Evolutionary conservation across 1,140 invertebrate species (phyloP).

Genomic region (Acromyrmex charruanus): DNA sequence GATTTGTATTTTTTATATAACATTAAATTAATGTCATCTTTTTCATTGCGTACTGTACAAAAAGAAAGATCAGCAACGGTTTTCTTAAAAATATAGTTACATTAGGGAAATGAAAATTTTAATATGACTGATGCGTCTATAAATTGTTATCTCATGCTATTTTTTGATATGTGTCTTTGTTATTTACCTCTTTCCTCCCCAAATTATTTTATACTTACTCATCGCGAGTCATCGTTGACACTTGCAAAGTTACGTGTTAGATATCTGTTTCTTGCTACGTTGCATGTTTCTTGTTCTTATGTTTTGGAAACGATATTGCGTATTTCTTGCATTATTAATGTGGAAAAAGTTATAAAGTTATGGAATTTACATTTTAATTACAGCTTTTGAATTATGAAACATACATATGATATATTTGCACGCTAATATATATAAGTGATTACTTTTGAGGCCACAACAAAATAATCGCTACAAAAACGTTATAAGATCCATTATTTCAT

Average conservation of each 20-base stretch:
- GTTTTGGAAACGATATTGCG: not conserved
- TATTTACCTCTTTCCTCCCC: not conserved
- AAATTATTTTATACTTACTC: constrained; percentile 44
- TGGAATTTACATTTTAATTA: constrained; percentile 15
- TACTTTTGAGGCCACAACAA: not conserved
- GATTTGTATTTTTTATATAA: too few relatives aligned
- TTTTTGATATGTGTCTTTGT: constrained; percentile 23
- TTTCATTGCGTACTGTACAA: not conserved
- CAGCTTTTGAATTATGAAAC: not conserved
- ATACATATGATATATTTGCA: not conserved
- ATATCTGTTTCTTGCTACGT: not conserved
- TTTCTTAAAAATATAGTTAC: not conserved
- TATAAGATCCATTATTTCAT: not conserved
- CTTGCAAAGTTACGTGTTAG: constrained; percentile 3
- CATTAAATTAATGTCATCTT: too few relatives aligned
- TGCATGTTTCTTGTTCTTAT: constrained; percentile 23
- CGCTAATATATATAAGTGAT: not conserved
- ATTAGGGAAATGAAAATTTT: constrained; percentile 24
- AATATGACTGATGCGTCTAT: constrained; percentile 19
- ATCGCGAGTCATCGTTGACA: constrained; percentile 20
- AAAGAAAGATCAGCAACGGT: not conserved
- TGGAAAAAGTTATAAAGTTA: not conserved
- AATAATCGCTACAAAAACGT: not conserved
- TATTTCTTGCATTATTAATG: not conserved
- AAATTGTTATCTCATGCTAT: constrained; percentile 30